These are phyloP conservation scores for Elachura formosa DNA, from an alignment of 2,113 vertebrate genomes.

Conservation along the genomic window DNA sequence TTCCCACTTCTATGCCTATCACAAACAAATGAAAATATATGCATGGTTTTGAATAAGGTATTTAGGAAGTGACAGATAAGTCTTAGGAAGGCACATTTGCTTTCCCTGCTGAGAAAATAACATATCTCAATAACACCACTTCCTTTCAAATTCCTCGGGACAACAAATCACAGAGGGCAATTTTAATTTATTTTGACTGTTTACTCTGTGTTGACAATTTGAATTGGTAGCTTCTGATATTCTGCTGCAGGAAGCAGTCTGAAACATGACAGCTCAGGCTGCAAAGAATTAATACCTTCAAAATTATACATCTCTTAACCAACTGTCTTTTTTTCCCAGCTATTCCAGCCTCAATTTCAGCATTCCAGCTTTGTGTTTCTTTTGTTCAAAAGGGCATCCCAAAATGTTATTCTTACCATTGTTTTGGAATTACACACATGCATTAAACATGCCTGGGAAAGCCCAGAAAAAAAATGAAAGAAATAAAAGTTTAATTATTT, in stretches of 20 bases:
- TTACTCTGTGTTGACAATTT: not conserved
- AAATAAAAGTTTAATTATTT: not conserved
- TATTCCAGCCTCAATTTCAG: not conserved
- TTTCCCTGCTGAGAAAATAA: slow-evolving; percentile 24
- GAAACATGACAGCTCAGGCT: not conserved
- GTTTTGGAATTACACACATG: slow-evolving; percentile 20
- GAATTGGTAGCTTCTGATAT: not conserved
- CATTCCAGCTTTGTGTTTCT: not conserved
- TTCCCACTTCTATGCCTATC: not conserved
- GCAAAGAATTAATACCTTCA: not conserved
- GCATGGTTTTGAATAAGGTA: not conserved
- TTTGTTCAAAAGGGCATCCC: slow-evolving; percentile 35
- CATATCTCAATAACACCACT: not conserved
- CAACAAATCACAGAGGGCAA: not conserved
- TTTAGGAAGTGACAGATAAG: slow-evolving; percentile 24
- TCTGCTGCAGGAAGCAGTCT: not conserved
- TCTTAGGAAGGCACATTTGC: slow-evolving; percentile 20
- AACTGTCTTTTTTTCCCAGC: not conserved
- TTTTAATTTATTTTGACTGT: slow-evolving; percentile 37
- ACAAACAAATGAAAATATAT: slow-evolving; percentile 35
- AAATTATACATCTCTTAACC: not conserved
- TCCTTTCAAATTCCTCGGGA: not conserved
- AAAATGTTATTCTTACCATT: slow-evolving; percentile 44
- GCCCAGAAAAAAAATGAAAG: slow-evolving; percentile 4
- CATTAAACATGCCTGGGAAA: not conserved